phyloP scores from a whole-genome alignment of 2,113 vertebrate genomes.

The Atlantisia rogersi region DNA sequence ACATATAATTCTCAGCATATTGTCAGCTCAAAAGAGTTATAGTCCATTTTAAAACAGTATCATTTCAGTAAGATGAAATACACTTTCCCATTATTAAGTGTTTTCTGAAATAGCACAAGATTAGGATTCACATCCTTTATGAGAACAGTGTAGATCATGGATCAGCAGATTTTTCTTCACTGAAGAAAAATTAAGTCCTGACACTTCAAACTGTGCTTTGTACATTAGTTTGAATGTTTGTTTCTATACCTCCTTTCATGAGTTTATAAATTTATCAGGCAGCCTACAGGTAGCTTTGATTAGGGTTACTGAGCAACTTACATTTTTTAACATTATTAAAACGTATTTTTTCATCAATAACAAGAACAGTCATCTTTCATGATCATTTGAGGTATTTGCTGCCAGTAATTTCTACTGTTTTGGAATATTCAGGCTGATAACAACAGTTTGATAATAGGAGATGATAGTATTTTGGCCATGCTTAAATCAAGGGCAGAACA shows the following conservation, averaged over 20 bases:
- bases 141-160: not conserved
- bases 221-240: not conserved
- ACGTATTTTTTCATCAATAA: not conserved
- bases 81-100: not conserved
- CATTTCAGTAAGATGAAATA: not conserved
- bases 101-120: not conserved
- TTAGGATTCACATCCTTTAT: not conserved
- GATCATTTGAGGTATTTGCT: not conserved
- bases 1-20: not conserved
- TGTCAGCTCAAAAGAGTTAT: not conserved
- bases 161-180: not conserved
- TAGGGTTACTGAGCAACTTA: not conserved
- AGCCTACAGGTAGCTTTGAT: not conserved
- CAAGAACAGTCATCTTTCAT: not conserved
- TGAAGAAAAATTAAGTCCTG: not conserved
- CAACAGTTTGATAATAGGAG: not conserved
- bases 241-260: not conserved
- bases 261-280: not conserved
- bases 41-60: constrained; percentile 21
- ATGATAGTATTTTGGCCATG: not conserved
- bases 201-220: not conserved
- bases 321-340: not conserved
- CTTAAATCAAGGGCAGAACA: not conserved
- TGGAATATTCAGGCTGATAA: not conserved
- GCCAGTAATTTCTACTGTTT: not conserved